Evolutionary conservation across 1,140 invertebrate genomes (phyloP), one percentile per base, ranked within the genome.

Genomic region (Caenorhabditis remanei): DNA sequence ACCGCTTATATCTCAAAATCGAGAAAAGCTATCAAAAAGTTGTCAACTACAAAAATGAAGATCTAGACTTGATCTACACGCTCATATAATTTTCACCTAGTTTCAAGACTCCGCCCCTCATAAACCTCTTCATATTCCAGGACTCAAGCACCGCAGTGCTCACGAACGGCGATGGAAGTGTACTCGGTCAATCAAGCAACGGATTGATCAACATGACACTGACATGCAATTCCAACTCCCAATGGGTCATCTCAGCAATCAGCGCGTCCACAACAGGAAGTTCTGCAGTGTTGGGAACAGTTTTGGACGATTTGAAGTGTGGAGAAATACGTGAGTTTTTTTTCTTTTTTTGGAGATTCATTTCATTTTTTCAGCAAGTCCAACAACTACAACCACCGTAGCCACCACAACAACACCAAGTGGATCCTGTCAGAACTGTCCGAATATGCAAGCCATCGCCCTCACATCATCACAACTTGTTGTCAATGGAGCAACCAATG

Each of bases 131-230:
- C 0, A 8, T 3, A 53, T 79, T 50, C 53, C 46, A 79, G 71
- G 46, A 24, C 13, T 50, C 71, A 21, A 24, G 46, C 24, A 79
- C 71, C 8, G 71, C 71, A 53, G 71, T 79, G 9, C 46, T 79
- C 9, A 79, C 71, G 24, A 79, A 79, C 14, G 71, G 71, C 5
- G 71, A 53, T 50, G 71, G 71, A 79, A 79, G 71, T 79, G 71
- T 79, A 13, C 71, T 79, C 13, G 71, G 71, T 50, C 43, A 48
- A 53, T 79, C 71, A 0, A 53, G 46, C 46, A 79, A 50, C 24
- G 71, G 71, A 53, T n/a, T 79, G 32, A 79, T 79, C n/a, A 79
- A 79, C 46, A 79, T 79, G 71, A 79, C 71, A 79, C n/a, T 79
- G 5, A 50, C 46, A 79, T 79, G 71, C 46, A 79, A 79, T 50